Conservation (phyloP, 64 coral and sea anemone genomes). For the Astreopora myriophthalma region DNA sequence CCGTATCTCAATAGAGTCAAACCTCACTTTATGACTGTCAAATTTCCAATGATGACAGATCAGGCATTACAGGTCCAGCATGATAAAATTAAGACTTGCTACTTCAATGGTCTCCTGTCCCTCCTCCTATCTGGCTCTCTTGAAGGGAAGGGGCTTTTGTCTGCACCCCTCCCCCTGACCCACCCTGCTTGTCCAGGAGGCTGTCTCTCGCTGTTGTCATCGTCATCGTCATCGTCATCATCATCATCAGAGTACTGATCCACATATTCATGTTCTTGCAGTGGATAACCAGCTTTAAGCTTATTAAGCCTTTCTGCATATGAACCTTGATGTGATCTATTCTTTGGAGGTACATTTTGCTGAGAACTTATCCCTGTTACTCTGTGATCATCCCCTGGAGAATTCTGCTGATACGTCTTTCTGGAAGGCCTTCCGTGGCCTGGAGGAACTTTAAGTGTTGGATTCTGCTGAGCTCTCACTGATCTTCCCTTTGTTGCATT, state of each 20-base stretch:
- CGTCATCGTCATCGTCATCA: neutral
- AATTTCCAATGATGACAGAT: too few species aligned
- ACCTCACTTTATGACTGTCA: too few species aligned
- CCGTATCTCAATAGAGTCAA: too few species aligned
- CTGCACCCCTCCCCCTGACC: neutral
- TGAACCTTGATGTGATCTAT: slow-evolving; percentile 23
- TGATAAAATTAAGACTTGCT: neutral
- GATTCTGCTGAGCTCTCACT: neutral
- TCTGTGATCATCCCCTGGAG: neutral
- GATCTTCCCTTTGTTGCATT: neutral
- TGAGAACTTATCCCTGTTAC: neutral
- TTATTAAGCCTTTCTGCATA: slow-evolving; percentile 17
- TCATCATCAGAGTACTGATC: slow-evolving; percentile 3
- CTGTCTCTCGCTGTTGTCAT: neutral
- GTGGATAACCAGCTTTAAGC: neutral
- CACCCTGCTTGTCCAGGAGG: neutral
- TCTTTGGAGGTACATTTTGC: neutral
- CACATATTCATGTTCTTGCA: neutral
- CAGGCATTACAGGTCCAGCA: too few species aligned
- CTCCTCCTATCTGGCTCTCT: neutral
- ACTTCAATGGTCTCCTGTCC: neutral
- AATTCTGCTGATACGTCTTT: neutral
- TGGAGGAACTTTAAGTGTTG: neutral
- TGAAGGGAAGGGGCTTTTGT: neutral
- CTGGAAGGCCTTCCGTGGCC: neutral